Evolutionary conservation across 2,888 invertebrate genomes (phyloP).

Genomic region (Diarsia brunnea): DNA sequence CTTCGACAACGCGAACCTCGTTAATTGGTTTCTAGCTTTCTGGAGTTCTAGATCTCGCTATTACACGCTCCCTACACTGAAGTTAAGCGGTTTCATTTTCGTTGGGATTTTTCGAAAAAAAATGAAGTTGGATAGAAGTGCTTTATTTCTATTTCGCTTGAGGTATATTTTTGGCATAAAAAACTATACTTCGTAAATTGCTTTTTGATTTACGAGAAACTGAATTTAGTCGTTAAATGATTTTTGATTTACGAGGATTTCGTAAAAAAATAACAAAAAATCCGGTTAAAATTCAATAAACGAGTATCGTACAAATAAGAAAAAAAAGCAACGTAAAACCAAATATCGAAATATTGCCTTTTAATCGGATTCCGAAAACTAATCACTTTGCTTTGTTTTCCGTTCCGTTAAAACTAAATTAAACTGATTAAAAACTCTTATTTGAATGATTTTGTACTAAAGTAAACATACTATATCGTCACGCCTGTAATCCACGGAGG

Average conservation of each 20-base stretch:
- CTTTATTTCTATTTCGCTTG: neutral
- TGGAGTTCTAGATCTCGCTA: conserved; percentile 45
- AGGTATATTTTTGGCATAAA: neutral
- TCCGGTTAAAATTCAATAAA: neutral
- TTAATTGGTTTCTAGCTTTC: conserved; percentile 75
- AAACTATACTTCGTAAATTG: neutral
- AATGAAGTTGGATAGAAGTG: neutral
- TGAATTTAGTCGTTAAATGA: neutral
- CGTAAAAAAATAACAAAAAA: neutral
- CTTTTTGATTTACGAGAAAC: neutral
- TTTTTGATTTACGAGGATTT: neutral
- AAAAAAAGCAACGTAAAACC: neutral
- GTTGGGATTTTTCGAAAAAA: neutral
- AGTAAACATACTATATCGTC: neutral
- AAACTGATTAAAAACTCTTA: neutral
- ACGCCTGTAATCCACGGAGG: too few species aligned
- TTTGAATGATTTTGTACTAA: conserved; percentile 1
- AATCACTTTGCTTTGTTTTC: neutral
- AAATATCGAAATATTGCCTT: conserved; percentile 21
- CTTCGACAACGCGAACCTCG: conserved; percentile 69
- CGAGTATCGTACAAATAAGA: neutral
- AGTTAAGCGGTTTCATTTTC: neutral
- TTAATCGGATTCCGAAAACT: conserved; percentile 31
- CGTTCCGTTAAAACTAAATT: neutral
- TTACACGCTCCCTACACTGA: conserved; percentile 39